Evolutionary conservation across 2,113 vertebrate genomes (phyloP), one percentile per base, ranked within the genome.

Genomic region (Aythya baeri): DNA sequence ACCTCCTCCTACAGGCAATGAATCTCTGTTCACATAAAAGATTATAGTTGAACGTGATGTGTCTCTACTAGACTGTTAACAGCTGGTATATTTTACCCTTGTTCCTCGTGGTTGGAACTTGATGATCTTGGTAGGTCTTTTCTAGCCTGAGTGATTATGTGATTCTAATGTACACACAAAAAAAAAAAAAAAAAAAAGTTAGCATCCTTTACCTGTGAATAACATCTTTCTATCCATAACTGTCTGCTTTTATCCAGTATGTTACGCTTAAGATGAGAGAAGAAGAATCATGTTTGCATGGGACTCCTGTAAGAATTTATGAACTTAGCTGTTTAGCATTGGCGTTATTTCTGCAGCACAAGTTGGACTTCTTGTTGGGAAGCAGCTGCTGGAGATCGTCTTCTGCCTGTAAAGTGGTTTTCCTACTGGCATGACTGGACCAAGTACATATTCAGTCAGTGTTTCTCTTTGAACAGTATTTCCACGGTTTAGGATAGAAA

Each of bases 381-480:
- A 86, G 25, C n/a, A 54, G 23, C 68, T 90, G 16, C 34, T 88
- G 26, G 18, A 54, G 38, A 9, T 70, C 16, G 7, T 68, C 14
- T 78, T 67, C 50, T 62, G 65, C 9, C 18, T 72, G 17, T n/a
- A 3, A 36, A 11, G 36, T 63, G 21, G 1, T 68, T 90, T 76
- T 86, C 32, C 66, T n/a, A 50, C 17, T 57, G 81, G 52, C 6
- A 9, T 81, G 18, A 8, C 13, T 84, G n/a, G 57, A n/a, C 17
- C 41, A 70, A 41, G 17, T 43, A 88, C 55, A 34, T 62, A 17
- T 6, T 67, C 7, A 5, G 2, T 17, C 16, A 66, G 2, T 68
- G 20, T 43, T 92, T 34, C 0, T 0, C 31, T 86, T 70, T 81
- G 57, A 50, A 7, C 17, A 68, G 1, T 54, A 7, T 36, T 74